A percentile compares a stretch with the other conserved stretches of the same genome.
Conservation (phyloP, 2,797 vertebrate genomes). For the Eidolon dupreanum region DNA sequence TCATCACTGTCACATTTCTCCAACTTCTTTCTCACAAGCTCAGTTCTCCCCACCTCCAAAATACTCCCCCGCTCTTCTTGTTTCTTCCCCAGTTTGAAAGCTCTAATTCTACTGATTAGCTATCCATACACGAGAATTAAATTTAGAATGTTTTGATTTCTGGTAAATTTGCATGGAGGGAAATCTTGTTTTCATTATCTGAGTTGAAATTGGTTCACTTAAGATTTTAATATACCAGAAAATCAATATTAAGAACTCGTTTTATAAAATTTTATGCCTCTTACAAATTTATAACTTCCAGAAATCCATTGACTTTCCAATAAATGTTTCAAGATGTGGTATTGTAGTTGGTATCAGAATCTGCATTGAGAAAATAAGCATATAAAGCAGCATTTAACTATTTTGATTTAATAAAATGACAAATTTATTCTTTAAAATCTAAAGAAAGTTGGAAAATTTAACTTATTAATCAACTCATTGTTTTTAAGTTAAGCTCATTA, state of each 20-base stretch:
- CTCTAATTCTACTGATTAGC: slow-evolving; percentile 54
- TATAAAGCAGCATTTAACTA: neutral
- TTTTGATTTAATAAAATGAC: slow-evolving; percentile 43
- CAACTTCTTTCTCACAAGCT: neutral
- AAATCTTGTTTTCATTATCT: slow-evolving; percentile 73
- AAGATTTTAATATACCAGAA: slow-evolving; percentile 79
- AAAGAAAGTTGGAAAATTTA: neutral
- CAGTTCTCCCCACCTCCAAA: neutral
- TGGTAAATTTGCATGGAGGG: slow-evolving; percentile 50
- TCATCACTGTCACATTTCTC: neutral
- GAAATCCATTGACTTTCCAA: slow-evolving; percentile 63
- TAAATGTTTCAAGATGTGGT: slow-evolving; percentile 70
- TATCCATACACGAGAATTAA: slow-evolving; percentile 67
- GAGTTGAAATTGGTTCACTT: slow-evolving; percentile 73
- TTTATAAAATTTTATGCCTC: slow-evolving; percentile 70
- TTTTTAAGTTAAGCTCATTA: neutral
- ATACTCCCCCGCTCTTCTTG: neutral
- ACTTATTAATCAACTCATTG: neutral
- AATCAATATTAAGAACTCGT: slow-evolving; percentile 76
- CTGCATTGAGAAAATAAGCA: slow-evolving; percentile 55
- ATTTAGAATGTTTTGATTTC: slow-evolving; percentile 80
- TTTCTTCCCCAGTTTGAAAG: neutral
- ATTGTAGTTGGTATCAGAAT: slow-evolving; percentile 11
- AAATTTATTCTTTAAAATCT: slow-evolving; percentile 36
- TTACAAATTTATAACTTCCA: slow-evolving; percentile 74